Conservation (phyloP, 1,140 invertebrate species). For the Dreissena rostriformis region DNA sequence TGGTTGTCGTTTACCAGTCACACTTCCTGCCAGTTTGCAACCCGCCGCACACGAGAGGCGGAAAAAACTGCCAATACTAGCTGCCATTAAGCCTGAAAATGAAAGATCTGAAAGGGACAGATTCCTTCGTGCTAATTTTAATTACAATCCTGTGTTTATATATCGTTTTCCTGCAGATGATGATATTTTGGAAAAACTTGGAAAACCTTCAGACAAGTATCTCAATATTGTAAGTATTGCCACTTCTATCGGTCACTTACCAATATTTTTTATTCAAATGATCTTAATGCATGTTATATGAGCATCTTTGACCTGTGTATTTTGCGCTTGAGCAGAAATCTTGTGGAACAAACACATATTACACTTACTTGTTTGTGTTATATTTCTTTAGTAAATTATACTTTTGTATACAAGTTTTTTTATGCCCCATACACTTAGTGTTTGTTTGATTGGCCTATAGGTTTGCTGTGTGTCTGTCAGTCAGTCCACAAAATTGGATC, state of each 20-base stretch:
- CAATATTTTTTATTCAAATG: too few species aligned
- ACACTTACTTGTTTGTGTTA: too few species aligned
- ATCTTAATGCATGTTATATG: too few species aligned
- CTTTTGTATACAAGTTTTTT: too few species aligned
- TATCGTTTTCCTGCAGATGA: constrained; percentile 65
- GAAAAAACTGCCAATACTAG: constrained; percentile 67
- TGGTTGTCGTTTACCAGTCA: constrained; percentile 30
- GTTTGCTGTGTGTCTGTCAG: too few species aligned
- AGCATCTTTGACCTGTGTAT: too few species aligned
- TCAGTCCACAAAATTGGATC: too few species aligned
- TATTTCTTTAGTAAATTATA: too few species aligned
- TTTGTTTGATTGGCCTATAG: too few species aligned
- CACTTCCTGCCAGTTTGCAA: constrained; percentile 45
- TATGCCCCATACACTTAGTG: too few species aligned
- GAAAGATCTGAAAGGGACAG: constrained; percentile 68
- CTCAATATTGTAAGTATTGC: constrained; percentile 60
- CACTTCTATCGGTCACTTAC: background rate
- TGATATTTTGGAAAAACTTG: constrained; percentile 62
- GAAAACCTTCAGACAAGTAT: constrained; percentile 68
- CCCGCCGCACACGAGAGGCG: constrained; percentile 52
- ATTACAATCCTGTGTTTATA: constrained; percentile 71
- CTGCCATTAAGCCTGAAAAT: constrained; percentile 72
- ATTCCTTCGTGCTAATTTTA: constrained; percentile 69
- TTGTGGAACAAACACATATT: too few species aligned
- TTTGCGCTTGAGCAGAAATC: too few species aligned